Conservation (phyloP, 2,888 invertebrate genomes). For the Plagodis pulveraria region DNA sequence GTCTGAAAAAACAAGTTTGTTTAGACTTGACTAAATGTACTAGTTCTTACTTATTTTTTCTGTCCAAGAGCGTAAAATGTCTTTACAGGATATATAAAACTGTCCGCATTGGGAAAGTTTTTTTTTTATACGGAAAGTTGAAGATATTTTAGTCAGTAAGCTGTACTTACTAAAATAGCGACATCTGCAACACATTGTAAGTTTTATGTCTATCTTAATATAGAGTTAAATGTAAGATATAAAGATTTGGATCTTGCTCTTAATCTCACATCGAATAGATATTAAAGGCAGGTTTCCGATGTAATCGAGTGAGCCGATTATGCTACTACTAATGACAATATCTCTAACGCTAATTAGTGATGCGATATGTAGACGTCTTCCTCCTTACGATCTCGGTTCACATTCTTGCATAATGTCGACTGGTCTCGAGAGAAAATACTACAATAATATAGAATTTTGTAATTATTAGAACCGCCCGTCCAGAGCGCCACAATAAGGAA, state of each 20-base stretch:
- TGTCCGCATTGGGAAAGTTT: too few species aligned
- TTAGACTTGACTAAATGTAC: too few species aligned
- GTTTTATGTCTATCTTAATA: constrained; percentile 8
- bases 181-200: constrained; percentile 9
- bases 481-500: constrained; percentile 77
- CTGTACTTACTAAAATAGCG: too few species aligned
- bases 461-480: constrained; percentile 64
- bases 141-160: too few species aligned
- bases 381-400: constrained; percentile 35
- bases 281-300: constrained; percentile 28
- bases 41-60: too few species aligned
- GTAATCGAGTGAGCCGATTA: constrained; percentile 32
- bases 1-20: too few species aligned
- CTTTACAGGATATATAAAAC: too few species aligned
- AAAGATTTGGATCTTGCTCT: constrained; percentile 25
- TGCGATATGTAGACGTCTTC: constrained; percentile 37
- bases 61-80: too few species aligned
- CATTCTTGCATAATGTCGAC: constrained; percentile 38
- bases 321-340: constrained; percentile 37
- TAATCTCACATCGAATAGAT: constrained; percentile 20
- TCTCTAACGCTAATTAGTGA: constrained; percentile 41
- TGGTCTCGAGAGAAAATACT: constrained; percentile 30
- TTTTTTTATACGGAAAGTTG: too few species aligned
- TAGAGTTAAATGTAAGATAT: constrained; percentile 17
- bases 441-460: constrained; percentile 58